These are phyloP conservation scores for Galeopsomyia nigrocyanea DNA, from an alignment of 2,888 invertebrate species.

Conservation along the genomic window DNA sequence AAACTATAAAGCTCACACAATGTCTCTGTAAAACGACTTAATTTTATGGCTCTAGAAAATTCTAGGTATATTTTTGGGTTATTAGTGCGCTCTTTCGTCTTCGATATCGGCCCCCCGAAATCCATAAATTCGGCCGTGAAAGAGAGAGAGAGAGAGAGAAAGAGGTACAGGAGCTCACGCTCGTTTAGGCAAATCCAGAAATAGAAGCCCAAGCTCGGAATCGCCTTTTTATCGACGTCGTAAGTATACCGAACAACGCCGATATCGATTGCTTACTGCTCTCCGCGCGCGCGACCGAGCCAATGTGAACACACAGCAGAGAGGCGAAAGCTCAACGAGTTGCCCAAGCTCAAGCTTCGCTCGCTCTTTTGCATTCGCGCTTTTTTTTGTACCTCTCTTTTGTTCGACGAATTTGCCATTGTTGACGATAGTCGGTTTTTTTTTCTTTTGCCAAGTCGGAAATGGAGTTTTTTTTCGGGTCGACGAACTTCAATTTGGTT, in stretches of 20 bases:
- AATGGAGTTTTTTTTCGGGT: no score
- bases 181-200: slow-evolving; percentile 41
- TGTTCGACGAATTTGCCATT: neutral
- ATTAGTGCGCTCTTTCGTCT: no score
- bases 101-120: slow-evolving; percentile 21
- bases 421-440: neutral
- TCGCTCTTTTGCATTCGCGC: neutral
- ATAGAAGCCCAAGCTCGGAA: slow-evolving; percentile 36
- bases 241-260: slow-evolving; percentile 37
- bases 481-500: no score
- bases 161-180: slow-evolving; percentile 2
- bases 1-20: no score
- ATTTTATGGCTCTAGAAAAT: no score
- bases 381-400: neutral
- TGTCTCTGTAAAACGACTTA: no score
- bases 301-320: no score
- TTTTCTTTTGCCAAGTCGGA: slow-evolving; percentile 10
- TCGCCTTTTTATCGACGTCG: slow-evolving; percentile 42
- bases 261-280: slow-evolving; percentile 29
- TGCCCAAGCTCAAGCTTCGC: neutral
- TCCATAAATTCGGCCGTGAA: slow-evolving; percentile 4
- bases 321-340: no score
- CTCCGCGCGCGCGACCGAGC: neutral
- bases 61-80: no score
- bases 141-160: no score